These are phyloP conservation scores for Cheilosia variabilis DNA, from an alignment of 2,888 invertebrate genomes.

Conservation along the genomic window DNA sequence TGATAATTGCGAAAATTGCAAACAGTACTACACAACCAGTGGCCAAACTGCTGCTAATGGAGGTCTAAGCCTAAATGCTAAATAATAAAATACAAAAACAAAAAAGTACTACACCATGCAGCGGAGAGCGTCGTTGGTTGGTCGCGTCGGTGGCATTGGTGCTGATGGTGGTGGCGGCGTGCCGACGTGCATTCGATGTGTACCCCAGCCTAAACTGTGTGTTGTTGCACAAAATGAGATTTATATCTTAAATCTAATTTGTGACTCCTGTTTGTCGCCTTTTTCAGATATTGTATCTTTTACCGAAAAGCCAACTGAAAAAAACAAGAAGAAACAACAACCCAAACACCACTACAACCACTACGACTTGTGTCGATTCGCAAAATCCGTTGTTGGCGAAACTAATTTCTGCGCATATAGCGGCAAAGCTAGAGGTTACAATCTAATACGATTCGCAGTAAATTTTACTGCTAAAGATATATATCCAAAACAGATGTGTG, in stretches of 20 bases:
- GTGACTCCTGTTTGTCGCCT: slow-evolving; percentile 76
- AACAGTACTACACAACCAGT: slow-evolving; percentile 32
- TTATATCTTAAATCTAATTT: slow-evolving; percentile 75
- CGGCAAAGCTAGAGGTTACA: slow-evolving; percentile 17
- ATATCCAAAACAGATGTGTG: slow-evolving; percentile 39
- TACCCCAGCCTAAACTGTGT: slow-evolving; percentile 36
- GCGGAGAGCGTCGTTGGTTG: slow-evolving; percentile 5
- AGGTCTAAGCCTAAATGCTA: slow-evolving; percentile 64
- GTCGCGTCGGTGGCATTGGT: slow-evolving; percentile 18
- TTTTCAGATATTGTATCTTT: slow-evolving; percentile 75
- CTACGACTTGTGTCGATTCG: slow-evolving; percentile 33
- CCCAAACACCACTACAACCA: slow-evolving; percentile 9
- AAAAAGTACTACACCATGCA: slow-evolving; percentile 19
- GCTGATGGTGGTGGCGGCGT: slow-evolving; percentile 27
- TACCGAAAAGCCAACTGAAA: slow-evolving; percentile 50
- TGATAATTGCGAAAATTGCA: slow-evolving; percentile 70
- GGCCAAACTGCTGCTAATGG: slow-evolving; percentile 47
- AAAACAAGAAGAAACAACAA: not conserved
- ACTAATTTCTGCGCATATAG: slow-evolving; percentile 54
- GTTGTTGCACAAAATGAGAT: slow-evolving; percentile 68
- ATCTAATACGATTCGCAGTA: slow-evolving; percentile 47
- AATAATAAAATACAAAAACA: slow-evolving; percentile 57
- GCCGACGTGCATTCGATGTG: slow-evolving; percentile 47
- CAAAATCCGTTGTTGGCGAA: slow-evolving; percentile 25
- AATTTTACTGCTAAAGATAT: slow-evolving; percentile 34